These are phyloP conservation scores for Rhinoptilus africanus DNA, from an alignment of 2,113 vertebrate genomes.

Conservation along the genomic window DNA sequence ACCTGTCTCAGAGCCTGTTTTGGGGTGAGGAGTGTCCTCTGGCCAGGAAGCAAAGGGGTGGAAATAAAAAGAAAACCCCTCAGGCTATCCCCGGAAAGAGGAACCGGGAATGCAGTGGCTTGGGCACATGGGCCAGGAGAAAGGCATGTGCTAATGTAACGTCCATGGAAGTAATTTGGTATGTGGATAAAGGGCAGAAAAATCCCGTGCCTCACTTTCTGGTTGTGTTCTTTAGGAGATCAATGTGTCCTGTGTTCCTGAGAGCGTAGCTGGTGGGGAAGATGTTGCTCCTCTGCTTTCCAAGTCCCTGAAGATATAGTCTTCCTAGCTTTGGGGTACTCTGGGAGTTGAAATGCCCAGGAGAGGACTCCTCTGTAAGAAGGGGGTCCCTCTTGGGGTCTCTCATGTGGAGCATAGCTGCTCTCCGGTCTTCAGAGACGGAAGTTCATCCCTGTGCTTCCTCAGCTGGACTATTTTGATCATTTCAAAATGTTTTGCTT, in stretches of 20 bases:
- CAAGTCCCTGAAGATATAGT: background rate
- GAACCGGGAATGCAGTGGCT: background rate
- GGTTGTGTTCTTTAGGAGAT: background rate
- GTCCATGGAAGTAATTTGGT: background rate
- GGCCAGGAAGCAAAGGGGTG: background rate
- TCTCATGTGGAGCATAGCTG: background rate
- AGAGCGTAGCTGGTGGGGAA: background rate
- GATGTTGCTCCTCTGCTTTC: background rate
- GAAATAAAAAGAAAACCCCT: background rate
- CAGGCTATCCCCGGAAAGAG: background rate
- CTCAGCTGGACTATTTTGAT: background rate
- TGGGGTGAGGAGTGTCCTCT: background rate
- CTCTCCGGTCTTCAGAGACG: background rate
- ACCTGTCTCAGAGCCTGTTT: constrained; percentile 40
- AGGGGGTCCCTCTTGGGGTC: background rate
- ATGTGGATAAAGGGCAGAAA: background rate
- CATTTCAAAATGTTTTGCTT: background rate
- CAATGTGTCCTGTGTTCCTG: fast-evolving
- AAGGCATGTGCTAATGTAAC: background rate
- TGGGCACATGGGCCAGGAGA: background rate
- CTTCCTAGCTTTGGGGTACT: background rate
- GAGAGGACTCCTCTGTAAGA: background rate
- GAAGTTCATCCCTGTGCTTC: background rate
- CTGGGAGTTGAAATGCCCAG: background rate
- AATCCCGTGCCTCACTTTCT: background rate